A percentile compares a stretch with the other conserved stretches of the same genome.
Conservation (phyloP, 2,797 vertebrate species). For the Malacoctenus gilli region DNA sequence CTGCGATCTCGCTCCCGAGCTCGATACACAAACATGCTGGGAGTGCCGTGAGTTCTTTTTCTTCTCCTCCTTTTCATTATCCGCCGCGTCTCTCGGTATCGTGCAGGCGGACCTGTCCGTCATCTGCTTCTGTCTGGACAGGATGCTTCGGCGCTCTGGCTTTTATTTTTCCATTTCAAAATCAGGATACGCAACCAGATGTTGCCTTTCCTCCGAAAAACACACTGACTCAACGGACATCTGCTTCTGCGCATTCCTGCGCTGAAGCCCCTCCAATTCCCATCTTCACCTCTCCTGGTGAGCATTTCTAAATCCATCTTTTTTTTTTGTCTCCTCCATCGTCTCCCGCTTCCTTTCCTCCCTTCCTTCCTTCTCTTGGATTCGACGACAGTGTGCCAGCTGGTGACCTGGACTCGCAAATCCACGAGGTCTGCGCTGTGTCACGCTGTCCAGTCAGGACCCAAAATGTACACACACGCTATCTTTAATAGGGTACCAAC, state of each 20-base stretch:
- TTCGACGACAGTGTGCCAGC: constrained; percentile 29
- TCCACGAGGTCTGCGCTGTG: constrained; percentile 35
- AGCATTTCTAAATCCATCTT: neutral
- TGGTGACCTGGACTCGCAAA: constrained; percentile 15
- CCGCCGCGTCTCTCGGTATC: too few species aligned
- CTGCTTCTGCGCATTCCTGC: constrained; percentile 2
- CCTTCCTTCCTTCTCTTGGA: neutral
- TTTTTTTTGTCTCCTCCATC: neutral
- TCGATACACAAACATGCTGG: too few species aligned
- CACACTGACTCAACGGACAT: neutral
- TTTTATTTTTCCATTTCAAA: constrained; percentile 8
- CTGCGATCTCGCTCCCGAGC: too few species aligned
- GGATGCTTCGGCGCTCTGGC: neutral
- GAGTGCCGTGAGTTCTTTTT: too few species aligned
- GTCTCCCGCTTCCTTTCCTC: constrained; percentile 7
- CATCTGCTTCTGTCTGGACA: neutral
- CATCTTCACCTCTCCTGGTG: neutral
- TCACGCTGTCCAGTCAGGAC: constrained; percentile 41
- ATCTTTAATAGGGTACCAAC: constrained; percentile 42
- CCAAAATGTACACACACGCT: constrained; percentile 10
- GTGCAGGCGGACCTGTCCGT: neutral
- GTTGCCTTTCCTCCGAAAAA: neutral
- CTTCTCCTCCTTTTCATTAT: too few species aligned
- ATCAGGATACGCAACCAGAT: constrained; percentile 1
- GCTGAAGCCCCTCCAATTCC: neutral